A percentile compares a stretch with the other conserved stretches of the same genome.
Evolutionary conservation across 2,888 invertebrate species (phyloP).

Genomic region (Lingula anatina): DNA sequence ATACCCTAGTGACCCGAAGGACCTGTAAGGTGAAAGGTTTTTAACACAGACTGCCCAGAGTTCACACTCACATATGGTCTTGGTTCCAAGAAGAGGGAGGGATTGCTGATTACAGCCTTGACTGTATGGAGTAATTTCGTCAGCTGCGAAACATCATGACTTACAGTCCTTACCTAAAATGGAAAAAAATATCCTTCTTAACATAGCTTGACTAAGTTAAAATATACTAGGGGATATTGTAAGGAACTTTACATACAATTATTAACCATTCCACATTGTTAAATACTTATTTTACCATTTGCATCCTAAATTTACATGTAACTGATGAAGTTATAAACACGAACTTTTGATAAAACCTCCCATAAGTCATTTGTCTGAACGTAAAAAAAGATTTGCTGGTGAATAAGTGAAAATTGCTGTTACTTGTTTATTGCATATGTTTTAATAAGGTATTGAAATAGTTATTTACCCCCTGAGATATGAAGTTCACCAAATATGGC

Average conservation of each 20-base stretch:
- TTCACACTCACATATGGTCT: slow-evolving; percentile 43
- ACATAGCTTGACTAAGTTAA: too few relatives aligned
- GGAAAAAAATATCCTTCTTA: background rate
- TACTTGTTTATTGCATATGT: background rate
- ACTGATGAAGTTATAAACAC: background rate
- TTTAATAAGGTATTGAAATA: background rate
- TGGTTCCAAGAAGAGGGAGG: slow-evolving; percentile 38
- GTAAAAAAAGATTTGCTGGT: too few relatives aligned
- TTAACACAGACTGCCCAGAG: too few relatives aligned
- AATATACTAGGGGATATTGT: too few relatives aligned
- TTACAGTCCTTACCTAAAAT: slow-evolving; percentile 43
- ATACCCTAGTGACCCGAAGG: too few relatives aligned
- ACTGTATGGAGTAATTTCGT: slow-evolving; percentile 45
- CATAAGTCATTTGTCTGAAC: too few relatives aligned
- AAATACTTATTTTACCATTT: background rate
- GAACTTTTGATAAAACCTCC: background rate
- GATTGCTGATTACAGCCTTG: slow-evolving; percentile 39
- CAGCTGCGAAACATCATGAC: slow-evolving; percentile 46
- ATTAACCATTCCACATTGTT: background rate
- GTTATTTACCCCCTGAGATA: slow-evolving; percentile 46
- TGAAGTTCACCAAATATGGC: slow-evolving; percentile 49
- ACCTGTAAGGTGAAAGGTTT: too few relatives aligned
- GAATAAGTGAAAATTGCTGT: too few relatives aligned
- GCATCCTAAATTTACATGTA: background rate
- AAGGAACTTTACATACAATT: too few relatives aligned